Base-by-base conservation (phyloP, 2,888 invertebrate genomes). In the Pelosia muscerda region DNA sequence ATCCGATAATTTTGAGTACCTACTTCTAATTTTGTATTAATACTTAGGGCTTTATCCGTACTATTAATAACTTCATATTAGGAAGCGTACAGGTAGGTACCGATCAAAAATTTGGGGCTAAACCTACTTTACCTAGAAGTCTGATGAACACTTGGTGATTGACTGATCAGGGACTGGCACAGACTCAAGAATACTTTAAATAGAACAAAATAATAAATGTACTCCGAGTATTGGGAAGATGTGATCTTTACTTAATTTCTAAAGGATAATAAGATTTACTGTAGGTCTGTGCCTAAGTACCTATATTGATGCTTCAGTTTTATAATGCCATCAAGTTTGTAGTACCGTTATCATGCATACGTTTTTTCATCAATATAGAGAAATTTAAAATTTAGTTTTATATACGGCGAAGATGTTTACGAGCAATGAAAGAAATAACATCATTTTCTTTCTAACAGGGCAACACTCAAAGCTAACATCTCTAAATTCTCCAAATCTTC, bases 391-490 rank as follows among this genome's bases (percentile, higher is more conserved):
- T 60, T 63, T 68, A 19, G 49, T 49, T 57, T 79, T 74, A 75
- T 73, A 80, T 79, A 76, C 72, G 70, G 76, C 76, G 67, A 74
- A 78, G 68, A 53, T 76, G 85, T 82, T 87, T 85, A 88, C 82
- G 85, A 84, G 71, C 81, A 68, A 82, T 78, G 67, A 78, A 80
- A 77, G 77, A 86, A 84, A 87, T 86, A 88, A 81, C 87, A 89
- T 87, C 79, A 84, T 86, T 84, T 81, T 79, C 53, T 83, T 80
- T 79, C 49, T 71, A 77, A 73, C 77, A 78, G 70, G 66, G 80
- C 81, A 83, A 85, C 85, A 83, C 84, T 88, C 83, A 83, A 78
- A 67, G 73, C 66, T 74, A 74, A 78, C 69, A 69, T 66, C 68
- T 74, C 75, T 77, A 79, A 80, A 76, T 79, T 73, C 76, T 68